Base-by-base conservation (phyloP, 2,888 invertebrate genomes). In the Hemistola chrysoprasaria region DNA sequence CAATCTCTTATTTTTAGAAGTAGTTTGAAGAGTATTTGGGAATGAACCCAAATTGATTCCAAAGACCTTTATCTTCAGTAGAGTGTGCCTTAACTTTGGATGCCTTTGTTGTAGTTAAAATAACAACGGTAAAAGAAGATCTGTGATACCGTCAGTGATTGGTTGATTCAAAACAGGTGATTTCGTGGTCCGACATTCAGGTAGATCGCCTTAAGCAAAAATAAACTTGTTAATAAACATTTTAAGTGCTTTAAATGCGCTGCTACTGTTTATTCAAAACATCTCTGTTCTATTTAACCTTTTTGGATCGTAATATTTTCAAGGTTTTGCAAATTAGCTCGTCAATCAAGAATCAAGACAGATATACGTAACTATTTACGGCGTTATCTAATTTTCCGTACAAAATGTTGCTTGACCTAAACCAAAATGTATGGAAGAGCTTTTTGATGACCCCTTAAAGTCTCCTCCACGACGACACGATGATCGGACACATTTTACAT, bases 101-200 rank as follows among this genome's bases (percentile, higher is more conserved):
- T 11, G 28, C 24, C 28, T 28, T 32, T 24, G 35, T 36, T 6
- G 23, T 41, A 32, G 36, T 29, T 32, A 27, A 29, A 29, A 16
- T 38, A 7, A 30, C 25, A 29, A 38, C 38, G 25, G 40, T 43
- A 37, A 38, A 21, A 39, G 28, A 27, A 24, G 26, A n/a, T n/a
- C n/a, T 39, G 29, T 34, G 22, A 42, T 20, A 26, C 8, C 29
- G 10, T 35, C 25, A 26, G 35, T 16, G 42, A 55, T 32, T 48
- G 41, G 43, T 48, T 41, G 43, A 36, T 45, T 45, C 32, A 42
- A 40, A 51, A 44, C 45, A 44, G 39, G 34, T 38, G 41, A 47
- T 38, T 35, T 40, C 35, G 31, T 47, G 34, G 37, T 27, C 6
- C 31, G 38, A 41, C 29, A 34, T 8, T 20, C n/a, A 29, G 6